Base-by-base conservation (phyloP, 2,888 invertebrate genomes). In the Amiota communis region DNA sequence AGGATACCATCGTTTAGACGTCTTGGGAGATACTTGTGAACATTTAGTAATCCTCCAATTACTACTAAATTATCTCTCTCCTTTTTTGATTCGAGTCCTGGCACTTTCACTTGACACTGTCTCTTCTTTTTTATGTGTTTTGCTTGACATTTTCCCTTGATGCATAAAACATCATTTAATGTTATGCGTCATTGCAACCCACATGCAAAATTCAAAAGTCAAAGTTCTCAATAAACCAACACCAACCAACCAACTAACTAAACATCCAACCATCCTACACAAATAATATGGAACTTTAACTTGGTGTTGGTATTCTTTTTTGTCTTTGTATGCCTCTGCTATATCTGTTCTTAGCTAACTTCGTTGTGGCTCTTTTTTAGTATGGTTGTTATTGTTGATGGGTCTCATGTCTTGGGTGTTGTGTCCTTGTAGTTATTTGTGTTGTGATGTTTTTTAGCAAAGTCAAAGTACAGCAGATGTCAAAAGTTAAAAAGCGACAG, bases 381-480 rank as follows among this genome's bases (percentile, higher is more conserved):
- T 17, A 8, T 17, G 15, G 9, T 59, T 59, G 20, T 59, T 59
- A 3, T 17, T 15, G 59, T 59, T 20, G 59, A 8, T 59, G 17
- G 17, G 15, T 53, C 53, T 53, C 6, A 6, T 36, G 15, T 53
- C 53, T 53, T 36, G 36, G 36, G 36, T 36, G 36, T 36, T 36
- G 36, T 36, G 36, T 36, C 36, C 36, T 36, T 36, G 36, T 36
- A 36, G 36, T 6, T 36, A 36, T 36, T 36, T 36, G 36, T 36
- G 36, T n/a, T 53, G 53, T 15, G 8, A 53, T 15, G 1, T 12
- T 53, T 12, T 53, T 53, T 53, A 9, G 53, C 15, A 13, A 53
- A n/a, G 53, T 59, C 59, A 20, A 63, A 59, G 59, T 20, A 15
- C 63, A 36, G 63, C 63, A 63, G 63, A 23, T 63, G 63, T 63